Conservation (phyloP, 1,140 invertebrate genomes). For the Calliphora vicina region DNA sequence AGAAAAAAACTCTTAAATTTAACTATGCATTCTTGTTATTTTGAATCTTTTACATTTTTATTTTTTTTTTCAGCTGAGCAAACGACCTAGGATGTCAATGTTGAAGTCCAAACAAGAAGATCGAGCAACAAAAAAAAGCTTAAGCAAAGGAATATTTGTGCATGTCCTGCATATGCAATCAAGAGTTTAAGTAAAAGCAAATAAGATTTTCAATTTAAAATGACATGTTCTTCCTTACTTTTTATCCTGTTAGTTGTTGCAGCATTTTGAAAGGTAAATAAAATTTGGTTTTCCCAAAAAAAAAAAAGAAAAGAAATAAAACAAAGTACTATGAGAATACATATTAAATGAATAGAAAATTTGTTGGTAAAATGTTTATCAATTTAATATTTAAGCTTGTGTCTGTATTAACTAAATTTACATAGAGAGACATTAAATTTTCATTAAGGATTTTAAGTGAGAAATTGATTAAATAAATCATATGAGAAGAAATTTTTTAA, state of each 20-base stretch:
- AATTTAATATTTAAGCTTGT: no score
- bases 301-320: not conserved
- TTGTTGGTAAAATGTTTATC: not conserved
- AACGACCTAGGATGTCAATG: not conserved
- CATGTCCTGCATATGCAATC: not conserved
- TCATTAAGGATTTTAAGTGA: no score
- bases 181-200: constrained; percentile 1
- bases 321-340: not conserved
- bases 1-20: no score
- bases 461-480: no score
- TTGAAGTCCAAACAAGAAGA: not conserved
- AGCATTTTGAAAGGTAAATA: not conserved
- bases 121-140: not conserved
- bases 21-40: no score
- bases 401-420: no score
- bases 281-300: not conserved
- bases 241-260: not conserved
- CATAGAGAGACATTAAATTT: no score
- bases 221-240: not conserved
- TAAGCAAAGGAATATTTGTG: not conserved
- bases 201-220: not conserved
- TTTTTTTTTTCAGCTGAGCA: not conserved
- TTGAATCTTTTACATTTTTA: no score
- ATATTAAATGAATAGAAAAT: not conserved
- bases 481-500: no score